Base-by-base conservation (phyloP, 1,140 invertebrate species). In the Dreissena rostriformis region DNA sequence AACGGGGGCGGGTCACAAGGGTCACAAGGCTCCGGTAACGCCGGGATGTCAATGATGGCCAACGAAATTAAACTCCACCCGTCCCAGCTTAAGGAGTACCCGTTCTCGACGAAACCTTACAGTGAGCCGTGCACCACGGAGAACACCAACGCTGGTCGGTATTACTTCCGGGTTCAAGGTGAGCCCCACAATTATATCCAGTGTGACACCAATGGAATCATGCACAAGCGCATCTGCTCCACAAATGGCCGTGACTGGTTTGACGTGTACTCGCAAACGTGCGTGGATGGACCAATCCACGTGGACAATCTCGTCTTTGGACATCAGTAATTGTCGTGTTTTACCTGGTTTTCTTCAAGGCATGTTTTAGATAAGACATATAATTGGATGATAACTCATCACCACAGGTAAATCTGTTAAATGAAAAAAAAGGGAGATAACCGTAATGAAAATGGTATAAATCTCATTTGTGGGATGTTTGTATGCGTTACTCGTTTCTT, bases 221-320 rank as follows among this genome's bases (percentile, higher is more conserved):
- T 82, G 80, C 57, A 82, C 49, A 67, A n/a, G 17, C 72, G 72
- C 52, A 24, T 26, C 8, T 82, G 80, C 68, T 75, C 80, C 8
- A 68, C 71, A 0, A 53, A 26, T 19, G 68, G 57, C 14, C 53
- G 29, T 19, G 71, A 74, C 55, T 82, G 65, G 57, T 82, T 82
- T 68, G 80, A 82, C 29, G 63, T 68, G 12, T 82, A 68, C 14
- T 57, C 80, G 10, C 55, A 49, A 22, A 75, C 72, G 7, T 82
- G 80, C 66, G 80, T 82, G 29, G 80, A 82, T 75, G 80, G 80
- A n/a, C 80, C 80, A 11, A 28, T 82, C 22, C 80, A 82, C 28
- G 71, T 82, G 28, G 53, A 55, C 55, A 57, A 57, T 61, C 73
- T 17, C 15, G 28, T 68, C 39, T 5, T 39, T 5, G 39, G 39